Conservation (phyloP, 2,113 vertebrate species). For the Elachura formosa region DNA sequence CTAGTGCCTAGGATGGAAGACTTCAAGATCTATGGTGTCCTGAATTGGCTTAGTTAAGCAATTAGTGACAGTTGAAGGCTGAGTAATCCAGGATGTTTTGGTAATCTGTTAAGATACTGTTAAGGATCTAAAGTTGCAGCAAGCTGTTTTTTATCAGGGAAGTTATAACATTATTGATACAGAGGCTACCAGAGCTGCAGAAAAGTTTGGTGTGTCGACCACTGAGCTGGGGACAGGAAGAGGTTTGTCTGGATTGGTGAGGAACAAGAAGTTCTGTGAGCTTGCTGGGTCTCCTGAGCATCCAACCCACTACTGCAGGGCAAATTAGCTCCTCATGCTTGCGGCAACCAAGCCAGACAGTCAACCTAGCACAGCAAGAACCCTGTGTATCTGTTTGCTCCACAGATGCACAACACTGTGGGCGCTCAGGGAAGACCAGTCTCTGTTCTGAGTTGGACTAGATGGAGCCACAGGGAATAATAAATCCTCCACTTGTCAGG, state of each 20-base stretch:
- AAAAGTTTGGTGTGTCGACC: not conserved
- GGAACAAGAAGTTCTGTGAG: not conserved
- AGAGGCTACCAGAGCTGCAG: not conserved
- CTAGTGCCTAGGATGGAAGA: not conserved
- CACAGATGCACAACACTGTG: accelerated
- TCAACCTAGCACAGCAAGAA: not conserved
- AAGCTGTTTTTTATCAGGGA: not conserved
- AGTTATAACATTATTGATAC: not conserved
- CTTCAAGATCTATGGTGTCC: not conserved
- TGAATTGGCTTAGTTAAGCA: not conserved
- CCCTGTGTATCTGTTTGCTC: not conserved
- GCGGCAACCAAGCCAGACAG: not conserved
- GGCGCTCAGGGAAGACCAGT: not conserved
- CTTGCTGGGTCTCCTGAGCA: not conserved
- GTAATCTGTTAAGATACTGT: not conserved
- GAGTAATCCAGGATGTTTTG: not conserved
- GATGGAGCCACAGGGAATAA: not conserved
- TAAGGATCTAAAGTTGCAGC: not conserved
- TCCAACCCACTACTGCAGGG: not conserved
- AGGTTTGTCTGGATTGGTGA: not conserved
- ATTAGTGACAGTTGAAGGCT: not conserved
- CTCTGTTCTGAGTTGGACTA: not conserved
- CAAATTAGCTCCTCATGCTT: not conserved
- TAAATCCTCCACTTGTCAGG: not conserved
- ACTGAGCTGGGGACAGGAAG: not conserved